A percentile compares a stretch with the other conserved stretches of the same genome.
Evolutionary conservation across 2,888 invertebrate species (phyloP).

Genomic region (Lordiphosa fenestrarum): DNA sequence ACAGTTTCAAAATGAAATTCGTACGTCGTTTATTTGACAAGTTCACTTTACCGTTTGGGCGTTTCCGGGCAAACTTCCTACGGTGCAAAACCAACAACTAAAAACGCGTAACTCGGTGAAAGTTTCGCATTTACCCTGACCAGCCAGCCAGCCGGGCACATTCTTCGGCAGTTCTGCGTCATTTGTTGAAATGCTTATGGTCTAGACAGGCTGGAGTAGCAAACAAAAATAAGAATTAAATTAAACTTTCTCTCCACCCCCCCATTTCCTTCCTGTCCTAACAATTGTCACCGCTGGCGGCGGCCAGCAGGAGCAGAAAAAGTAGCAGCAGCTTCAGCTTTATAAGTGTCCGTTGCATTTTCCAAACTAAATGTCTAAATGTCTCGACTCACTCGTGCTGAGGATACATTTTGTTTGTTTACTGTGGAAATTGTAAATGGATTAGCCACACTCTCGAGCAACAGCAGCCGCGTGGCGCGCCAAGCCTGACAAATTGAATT

Average conservation of each 20-base stretch:
- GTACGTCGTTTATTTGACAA: constrained; percentile 16
- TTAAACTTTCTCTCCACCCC: constrained; percentile 8
- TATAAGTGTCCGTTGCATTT: constrained; percentile 52
- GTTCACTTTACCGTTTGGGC: constrained; percentile 45
- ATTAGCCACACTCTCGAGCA: constrained; percentile 53
- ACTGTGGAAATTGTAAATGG: constrained; percentile 70
- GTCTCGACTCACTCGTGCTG: constrained; percentile 16
- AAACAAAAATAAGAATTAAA: constrained; percentile 2
- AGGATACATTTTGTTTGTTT: constrained; percentile 63
- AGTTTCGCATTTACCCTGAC: not conserved
- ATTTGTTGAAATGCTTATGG: constrained; percentile 10
- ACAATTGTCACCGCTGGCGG: constrained; percentile 8
- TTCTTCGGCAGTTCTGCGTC: constrained; percentile 1
- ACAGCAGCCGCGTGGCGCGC: constrained; percentile 27
- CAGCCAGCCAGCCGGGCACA: constrained; percentile 2
- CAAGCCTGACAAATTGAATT: constrained; percentile 71
- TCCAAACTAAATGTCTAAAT: constrained; percentile 13
- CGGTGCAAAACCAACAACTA: constrained; percentile 22
- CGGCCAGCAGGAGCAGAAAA: constrained; percentile 2
- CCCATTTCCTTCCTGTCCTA: constrained; percentile 8
- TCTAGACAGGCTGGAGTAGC: constrained; percentile 6
- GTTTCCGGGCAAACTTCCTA: constrained; percentile 51
- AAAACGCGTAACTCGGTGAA: not conserved
- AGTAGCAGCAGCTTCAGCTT: constrained; percentile 8
- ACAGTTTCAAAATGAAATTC: constrained; percentile 30